phyloP scores from a whole-genome alignment of 2,888 invertebrate genomes.

The Drosophila pegasa region DNA sequence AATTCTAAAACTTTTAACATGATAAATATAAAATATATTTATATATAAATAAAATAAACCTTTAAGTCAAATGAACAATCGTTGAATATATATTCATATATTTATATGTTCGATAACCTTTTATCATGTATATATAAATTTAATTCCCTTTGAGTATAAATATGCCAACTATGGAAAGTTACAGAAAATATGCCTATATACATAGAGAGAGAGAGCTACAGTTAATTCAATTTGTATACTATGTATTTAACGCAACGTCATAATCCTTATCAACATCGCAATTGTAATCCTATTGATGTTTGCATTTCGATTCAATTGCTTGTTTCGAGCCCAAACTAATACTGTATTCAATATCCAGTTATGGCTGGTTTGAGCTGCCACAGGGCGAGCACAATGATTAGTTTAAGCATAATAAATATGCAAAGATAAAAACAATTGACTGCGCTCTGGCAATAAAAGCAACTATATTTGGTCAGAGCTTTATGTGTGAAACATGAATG shows the following conservation, averaged over 20 bases:
- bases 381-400: background rate
- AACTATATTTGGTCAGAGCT: slow-evolving; percentile 2
- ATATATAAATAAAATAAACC: background rate
- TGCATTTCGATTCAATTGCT: slow-evolving; percentile 11
- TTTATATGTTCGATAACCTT: no score
- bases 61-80: no score
- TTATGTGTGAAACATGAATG: background rate
- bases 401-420: slow-evolving; percentile 3
- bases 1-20: background rate
- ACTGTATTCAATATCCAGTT: slow-evolving; percentile 3
- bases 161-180: background rate
- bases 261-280: background rate
- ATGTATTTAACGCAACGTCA: background rate
- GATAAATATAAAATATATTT: background rate
- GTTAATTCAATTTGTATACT: background rate
- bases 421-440: slow-evolving; percentile 14
- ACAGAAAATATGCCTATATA: background rate
- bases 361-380: background rate
- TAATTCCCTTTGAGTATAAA: no score
- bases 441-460: slow-evolving; percentile 5
- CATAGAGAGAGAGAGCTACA: no score
- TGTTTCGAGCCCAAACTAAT: background rate
- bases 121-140: no score
- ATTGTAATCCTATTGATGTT: background rate
- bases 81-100: no score